Evolutionary conservation across 2,113 vertebrate species (phyloP).

Genomic region (Chauna torquata): DNA sequence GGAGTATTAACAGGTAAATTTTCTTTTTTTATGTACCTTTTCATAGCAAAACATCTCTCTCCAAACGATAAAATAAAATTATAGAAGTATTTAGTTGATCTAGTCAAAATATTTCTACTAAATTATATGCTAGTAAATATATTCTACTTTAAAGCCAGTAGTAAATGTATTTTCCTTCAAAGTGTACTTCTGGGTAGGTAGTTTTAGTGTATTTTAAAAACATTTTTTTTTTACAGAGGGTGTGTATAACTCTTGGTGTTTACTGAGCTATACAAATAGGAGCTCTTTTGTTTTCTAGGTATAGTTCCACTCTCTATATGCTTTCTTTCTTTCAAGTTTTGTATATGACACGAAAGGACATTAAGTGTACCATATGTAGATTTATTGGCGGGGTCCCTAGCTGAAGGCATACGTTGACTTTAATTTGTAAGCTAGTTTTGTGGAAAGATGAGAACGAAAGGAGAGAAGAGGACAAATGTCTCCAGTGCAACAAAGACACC

Average conservation of each 20-base stretch:
- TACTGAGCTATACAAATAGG: not conserved
- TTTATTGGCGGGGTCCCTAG: not conserved
- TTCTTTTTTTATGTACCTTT: not conserved
- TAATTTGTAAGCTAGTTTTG: not conserved
- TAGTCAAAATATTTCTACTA: not conserved
- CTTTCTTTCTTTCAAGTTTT: not conserved
- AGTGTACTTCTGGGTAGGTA: not conserved
- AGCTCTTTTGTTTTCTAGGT: not conserved
- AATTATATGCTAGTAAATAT: not conserved
- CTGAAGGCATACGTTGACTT: not conserved
- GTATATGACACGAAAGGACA: not conserved
- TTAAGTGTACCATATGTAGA: not conserved
- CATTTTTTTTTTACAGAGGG: not conserved
- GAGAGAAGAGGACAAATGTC: not conserved
- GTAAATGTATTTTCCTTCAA: not conserved
- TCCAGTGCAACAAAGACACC: not conserved
- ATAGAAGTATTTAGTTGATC: not conserved
- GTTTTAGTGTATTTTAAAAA: not conserved
- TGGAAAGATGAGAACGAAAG: not conserved
- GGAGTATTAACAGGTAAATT: conserved; percentile 84
- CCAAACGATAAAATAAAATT: not conserved
- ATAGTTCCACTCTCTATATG: not conserved
- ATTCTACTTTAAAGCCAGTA: not conserved
- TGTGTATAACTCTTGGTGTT: not conserved
- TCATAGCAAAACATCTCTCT: not conserved